phyloP scores from a whole-genome alignment of 2,888 invertebrate species.

The Dicyrtomina minuta region DNA sequence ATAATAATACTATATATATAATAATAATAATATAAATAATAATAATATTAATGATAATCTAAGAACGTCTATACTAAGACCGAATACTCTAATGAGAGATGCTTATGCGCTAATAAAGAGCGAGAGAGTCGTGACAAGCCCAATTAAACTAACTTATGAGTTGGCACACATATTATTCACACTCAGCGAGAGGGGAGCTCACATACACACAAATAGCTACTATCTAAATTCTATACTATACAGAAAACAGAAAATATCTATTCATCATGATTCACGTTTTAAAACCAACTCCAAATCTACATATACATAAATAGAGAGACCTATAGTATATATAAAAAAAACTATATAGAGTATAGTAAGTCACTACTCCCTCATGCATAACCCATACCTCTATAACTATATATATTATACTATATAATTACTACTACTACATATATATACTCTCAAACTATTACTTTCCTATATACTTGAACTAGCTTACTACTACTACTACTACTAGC shows the following conservation, averaged over 20 bases:
- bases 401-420: no score
- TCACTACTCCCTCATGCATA: neutral
- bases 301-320: slow-evolving; percentile 19
- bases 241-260: slow-evolving; percentile 8
- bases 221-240: slow-evolving; percentile 1
- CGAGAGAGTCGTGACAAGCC: slow-evolving; percentile 50
- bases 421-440: neutral
- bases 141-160: slow-evolving; percentile 47
- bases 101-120: slow-evolving; percentile 43
- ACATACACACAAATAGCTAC: slow-evolving; percentile 3
- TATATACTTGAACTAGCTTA: no score
- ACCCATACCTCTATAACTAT: slow-evolving; percentile 11
- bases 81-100: slow-evolving; percentile 39
- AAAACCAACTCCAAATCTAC: slow-evolving; percentile 20
- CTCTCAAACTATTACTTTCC: neutral
- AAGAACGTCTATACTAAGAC: slow-evolving; percentile 22
- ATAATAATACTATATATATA: slow-evolving; percentile 1
- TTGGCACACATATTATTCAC: slow-evolving; percentile 44
- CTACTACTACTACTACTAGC: no score
- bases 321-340: no score
- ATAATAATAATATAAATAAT: slow-evolving; percentile 25
- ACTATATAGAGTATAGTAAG: no score
- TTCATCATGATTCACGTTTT: slow-evolving; percentile 35
- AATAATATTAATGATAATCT: slow-evolving; percentile 4
- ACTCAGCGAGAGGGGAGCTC: slow-evolving; percentile 46